Conservation (phyloP, 2,888 invertebrate species). For the Drosophila picticornis region DNA sequence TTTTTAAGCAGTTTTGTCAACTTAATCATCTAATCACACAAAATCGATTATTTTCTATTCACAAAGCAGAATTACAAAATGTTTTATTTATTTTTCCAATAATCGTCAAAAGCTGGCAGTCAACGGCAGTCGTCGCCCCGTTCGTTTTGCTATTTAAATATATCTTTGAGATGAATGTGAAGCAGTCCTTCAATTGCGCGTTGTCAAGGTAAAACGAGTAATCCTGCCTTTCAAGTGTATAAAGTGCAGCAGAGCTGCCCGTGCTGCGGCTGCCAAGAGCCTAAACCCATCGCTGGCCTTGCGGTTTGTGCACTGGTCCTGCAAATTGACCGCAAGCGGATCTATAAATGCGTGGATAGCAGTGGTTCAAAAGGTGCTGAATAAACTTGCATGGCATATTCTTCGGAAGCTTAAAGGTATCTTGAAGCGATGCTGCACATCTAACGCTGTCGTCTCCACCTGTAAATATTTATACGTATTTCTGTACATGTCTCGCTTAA, state of each 20-base stretch:
- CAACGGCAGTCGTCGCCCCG: neutral
- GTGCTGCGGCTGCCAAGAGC: neutral
- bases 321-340: constrained; percentile 45
- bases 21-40: no score
- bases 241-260: constrained; percentile 9
- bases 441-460: no score
- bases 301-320: constrained; percentile 25
- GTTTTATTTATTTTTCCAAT: neutral
- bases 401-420: constrained; percentile 14
- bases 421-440: constrained; percentile 1
- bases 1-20: neutral
- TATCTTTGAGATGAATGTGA: constrained; percentile 14
- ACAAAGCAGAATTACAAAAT: neutral
- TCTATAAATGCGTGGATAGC: neutral
- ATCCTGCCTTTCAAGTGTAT: constrained; percentile 12
- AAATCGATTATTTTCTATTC: neutral
- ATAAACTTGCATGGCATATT: neutral
- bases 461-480: neutral
- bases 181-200: constrained; percentile 1
- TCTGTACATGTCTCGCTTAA: neutral
- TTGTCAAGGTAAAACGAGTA: constrained; percentile 31
- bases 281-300: constrained; percentile 15
- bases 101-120: neutral
- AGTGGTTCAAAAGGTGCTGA: constrained; percentile 3
- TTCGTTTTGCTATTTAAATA: neutral